Evolutionary conservation across 2,797 vertebrate species (phyloP).

Genomic region (Cebuella pygmaea): DNA sequence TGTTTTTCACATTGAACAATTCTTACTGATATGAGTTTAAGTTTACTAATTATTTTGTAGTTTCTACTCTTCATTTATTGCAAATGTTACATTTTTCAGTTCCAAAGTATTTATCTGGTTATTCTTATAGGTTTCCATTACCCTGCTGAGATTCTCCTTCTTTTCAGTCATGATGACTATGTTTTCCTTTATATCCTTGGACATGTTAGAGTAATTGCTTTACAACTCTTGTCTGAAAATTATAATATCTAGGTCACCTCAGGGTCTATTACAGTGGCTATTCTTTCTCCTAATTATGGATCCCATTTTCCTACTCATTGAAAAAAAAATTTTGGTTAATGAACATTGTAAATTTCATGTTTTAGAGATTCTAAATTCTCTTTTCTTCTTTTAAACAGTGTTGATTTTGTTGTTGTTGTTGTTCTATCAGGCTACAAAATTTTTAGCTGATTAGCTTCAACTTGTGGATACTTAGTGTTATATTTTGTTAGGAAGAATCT

Average conservation of each 20-base stretch:
- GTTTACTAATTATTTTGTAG: not conserved
- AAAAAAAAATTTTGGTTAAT: not conserved
- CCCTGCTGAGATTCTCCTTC: not conserved
- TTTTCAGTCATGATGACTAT: not conserved
- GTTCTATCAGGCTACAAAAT: not conserved
- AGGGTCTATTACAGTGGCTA: not conserved
- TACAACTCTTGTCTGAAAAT: not conserved
- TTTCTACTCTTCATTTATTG: not conserved
- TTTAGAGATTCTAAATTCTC: not conserved
- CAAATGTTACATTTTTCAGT: not conserved
- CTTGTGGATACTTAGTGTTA: not conserved
- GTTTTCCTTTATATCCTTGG: not conserved
- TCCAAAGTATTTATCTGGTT: not conserved
- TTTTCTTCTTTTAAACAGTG: slow-evolving; percentile 22
- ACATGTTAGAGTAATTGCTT: not conserved
- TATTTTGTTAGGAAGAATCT: not conserved
- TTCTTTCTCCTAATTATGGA: not conserved
- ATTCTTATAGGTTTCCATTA: not conserved
- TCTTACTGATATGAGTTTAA: not conserved
- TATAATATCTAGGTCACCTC: not conserved
- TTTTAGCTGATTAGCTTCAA: not conserved
- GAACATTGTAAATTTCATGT: not conserved
- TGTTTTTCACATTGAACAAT: not conserved
- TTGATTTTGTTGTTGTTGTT: not conserved
- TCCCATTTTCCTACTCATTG: not conserved